A percentile compares a stretch with the other conserved stretches of the same genome.
These are phyloP conservation scores for Plutella xylostella DNA, from an alignment of 2,888 invertebrate genomes.

Conservation along the genomic window DNA sequence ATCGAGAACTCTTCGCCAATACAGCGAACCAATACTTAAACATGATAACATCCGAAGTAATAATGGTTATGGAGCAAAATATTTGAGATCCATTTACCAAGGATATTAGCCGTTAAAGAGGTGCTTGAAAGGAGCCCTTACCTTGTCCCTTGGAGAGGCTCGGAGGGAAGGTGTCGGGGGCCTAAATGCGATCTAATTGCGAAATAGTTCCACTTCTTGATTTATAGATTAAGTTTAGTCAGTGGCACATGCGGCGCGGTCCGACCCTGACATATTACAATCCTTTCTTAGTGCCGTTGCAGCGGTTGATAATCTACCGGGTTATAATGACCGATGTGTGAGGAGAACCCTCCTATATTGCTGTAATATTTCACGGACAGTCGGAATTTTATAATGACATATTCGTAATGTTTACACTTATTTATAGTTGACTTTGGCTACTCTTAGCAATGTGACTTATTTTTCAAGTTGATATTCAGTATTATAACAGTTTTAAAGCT, in stretches of 20 bases:
- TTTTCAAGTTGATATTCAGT: no score
- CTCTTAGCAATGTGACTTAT: no score
- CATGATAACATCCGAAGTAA: conserved; percentile 47
- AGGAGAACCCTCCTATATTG: no score
- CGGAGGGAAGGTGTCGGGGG: conserved; percentile 65
- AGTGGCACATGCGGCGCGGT: conserved; percentile 46
- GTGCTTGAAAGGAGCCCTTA: conserved; percentile 61
- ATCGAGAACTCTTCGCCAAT: conserved; percentile 19
- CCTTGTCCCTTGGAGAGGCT: conserved; percentile 60
- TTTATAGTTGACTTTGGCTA: no score
- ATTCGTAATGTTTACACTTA: no score
- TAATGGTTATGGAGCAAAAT: conserved; percentile 52
- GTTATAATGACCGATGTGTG: no score
- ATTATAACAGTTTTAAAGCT: no score
- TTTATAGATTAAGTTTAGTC: conserved; percentile 67
- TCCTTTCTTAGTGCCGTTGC: no score
- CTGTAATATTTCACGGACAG: no score
- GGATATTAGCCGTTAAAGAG: conserved; percentile 68
- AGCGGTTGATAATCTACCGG: no score
- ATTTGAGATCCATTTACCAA: conserved; percentile 63
- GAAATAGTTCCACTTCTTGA: conserved; percentile 71
- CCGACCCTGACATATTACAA: conserved; percentile 54
- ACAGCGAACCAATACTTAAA: conserved; percentile 57
- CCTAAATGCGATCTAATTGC: conserved; percentile 71
- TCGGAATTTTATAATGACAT: no score